phyloP scores from a whole-genome alignment of 2,113 vertebrate genomes.

The Chinchilla lanigera region DNA sequence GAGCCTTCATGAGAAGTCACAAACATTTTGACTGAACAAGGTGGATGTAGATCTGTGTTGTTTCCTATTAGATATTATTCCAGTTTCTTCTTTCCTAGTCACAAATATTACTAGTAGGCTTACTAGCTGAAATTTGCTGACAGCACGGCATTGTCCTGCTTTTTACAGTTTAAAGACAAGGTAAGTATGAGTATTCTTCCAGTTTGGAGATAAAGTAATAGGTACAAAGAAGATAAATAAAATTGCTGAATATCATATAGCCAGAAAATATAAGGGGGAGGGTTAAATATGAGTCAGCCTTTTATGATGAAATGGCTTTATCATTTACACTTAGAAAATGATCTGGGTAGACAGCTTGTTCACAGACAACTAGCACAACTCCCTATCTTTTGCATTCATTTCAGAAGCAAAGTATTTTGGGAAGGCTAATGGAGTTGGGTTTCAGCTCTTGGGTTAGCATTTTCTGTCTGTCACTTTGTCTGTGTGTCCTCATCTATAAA shows the following conservation, averaged over 20 bases:
- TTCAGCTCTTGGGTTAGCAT: background rate
- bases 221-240: background rate
- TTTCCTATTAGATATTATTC: background rate
- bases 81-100: background rate
- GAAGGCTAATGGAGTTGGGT: background rate
- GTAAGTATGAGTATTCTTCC: background rate
- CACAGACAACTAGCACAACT: background rate
- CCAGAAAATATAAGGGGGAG: background rate
- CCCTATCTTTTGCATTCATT: background rate
- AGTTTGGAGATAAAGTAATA: background rate
- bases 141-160: background rate
- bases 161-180: background rate
- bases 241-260: background rate
- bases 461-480: background rate
- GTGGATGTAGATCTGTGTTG: background rate
- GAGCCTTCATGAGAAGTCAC: background rate
- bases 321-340: background rate
- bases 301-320: background rate
- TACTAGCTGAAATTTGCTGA: background rate
- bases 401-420: constrained; percentile 1
- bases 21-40: background rate
- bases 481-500: constrained; percentile 2
- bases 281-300: background rate
- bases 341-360: background rate
- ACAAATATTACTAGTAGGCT: background rate